Conservation (phyloP, 2,797 vertebrate genomes). For the Luscinia luscinia region DNA sequence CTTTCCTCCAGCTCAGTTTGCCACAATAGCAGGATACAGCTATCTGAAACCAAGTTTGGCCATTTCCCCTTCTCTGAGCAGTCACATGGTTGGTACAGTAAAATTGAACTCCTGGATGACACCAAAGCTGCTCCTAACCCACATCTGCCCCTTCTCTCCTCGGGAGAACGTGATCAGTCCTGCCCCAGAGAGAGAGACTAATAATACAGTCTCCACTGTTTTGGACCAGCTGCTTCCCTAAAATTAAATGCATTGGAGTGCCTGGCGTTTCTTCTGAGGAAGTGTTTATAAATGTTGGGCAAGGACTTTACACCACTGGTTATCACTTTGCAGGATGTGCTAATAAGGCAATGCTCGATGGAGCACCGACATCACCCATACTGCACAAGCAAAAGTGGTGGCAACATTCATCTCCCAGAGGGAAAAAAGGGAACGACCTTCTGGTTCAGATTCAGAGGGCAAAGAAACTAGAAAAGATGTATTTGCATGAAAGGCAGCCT, state of each 20-base stretch:
- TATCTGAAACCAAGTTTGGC: neutral
- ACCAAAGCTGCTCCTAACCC: neutral
- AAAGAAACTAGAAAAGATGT: neutral
- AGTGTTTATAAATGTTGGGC: constrained; percentile 60
- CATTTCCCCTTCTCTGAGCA: neutral
- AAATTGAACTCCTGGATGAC: neutral
- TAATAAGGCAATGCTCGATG: constrained; percentile 27
- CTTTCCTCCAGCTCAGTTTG: neutral
- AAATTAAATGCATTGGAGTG: constrained; percentile 57
- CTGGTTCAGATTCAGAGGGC: neutral
- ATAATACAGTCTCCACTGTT: constrained; percentile 31
- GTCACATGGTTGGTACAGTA: neutral
- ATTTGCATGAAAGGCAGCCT: neutral
- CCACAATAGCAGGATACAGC: neutral
- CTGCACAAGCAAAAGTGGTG: neutral
- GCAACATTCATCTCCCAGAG: neutral
- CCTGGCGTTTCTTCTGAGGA: constrained; percentile 53
- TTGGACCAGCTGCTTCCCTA: constrained; percentile 64
- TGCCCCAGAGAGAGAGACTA: constrained; percentile 29
- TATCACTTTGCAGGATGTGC: constrained; percentile 60
- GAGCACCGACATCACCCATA: accelerated
- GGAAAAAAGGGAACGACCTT: neutral
- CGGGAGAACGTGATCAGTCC: constrained; percentile 23
- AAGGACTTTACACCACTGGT: neutral
- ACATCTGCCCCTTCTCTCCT: neutral